phyloP scores from a whole-genome alignment of 2,888 invertebrate species.

The Drosophila dives region DNA sequence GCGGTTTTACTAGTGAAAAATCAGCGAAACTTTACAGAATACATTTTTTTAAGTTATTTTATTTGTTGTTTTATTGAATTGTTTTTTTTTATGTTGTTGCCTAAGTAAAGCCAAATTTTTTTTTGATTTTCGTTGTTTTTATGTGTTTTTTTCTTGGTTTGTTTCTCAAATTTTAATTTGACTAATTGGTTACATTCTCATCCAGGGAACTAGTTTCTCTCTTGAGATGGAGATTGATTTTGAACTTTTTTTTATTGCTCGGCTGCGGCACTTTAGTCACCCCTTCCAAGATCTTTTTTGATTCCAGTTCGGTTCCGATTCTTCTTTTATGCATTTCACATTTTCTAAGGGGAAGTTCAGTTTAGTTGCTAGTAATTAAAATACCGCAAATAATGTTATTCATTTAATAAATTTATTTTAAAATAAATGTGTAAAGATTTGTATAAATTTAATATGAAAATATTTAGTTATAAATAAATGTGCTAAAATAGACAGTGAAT shows the following conservation, averaged over 20 bases:
- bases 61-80: background rate
- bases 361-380: background rate
- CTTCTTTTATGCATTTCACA: background rate
- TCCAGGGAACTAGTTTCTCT: conserved; percentile 38
- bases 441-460: conserved; percentile 4
- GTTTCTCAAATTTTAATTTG: too few species aligned
- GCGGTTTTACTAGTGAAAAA: conserved; percentile 3
- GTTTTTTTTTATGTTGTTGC: background rate
- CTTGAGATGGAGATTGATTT: conserved; percentile 61
- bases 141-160: too few species aligned
- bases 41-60: background rate
- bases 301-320: conserved; percentile 77
- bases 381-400: background rate
- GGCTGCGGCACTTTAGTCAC: conserved; percentile 92
- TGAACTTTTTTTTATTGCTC: conserved; percentile 79
- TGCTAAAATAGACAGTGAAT: conserved; percentile 26
- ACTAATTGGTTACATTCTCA: conserved; percentile 1
- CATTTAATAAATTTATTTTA: background rate
- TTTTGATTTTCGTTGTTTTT: too few species aligned
- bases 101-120: too few species aligned
- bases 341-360: background rate
- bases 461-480: conserved; percentile 2
- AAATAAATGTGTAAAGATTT: background rate
- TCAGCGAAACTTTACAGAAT: conserved; percentile 37
- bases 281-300: conserved; percentile 96